A percentile compares a stretch with the other conserved stretches of the same genome.
phyloP scores from a whole-genome alignment of 2,113 vertebrate species.

The Erythrocercus mccallii region DNA sequence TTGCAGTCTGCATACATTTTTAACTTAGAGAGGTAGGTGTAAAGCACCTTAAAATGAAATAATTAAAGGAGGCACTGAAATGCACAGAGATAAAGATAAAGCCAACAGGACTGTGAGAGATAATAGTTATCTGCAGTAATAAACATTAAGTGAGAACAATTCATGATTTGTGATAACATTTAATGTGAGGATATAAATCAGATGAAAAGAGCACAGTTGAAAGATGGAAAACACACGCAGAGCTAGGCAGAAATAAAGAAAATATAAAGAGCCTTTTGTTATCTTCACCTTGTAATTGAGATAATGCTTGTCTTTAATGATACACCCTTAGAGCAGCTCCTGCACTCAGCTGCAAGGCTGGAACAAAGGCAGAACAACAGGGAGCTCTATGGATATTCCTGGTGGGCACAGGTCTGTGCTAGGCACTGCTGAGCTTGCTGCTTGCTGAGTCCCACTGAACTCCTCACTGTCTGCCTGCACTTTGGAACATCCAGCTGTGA shows the following conservation, averaged over 20 bases:
- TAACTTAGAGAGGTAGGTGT: background rate
- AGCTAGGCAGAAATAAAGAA: conserved; percentile 7
- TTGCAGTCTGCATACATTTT: background rate
- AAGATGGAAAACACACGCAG: background rate
- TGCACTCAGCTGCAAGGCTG: background rate
- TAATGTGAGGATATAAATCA: conserved; percentile 62
- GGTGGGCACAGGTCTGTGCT: background rate
- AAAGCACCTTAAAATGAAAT: conserved; percentile 57
- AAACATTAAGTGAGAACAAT: conserved; percentile 64
- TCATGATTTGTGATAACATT: conserved; percentile 62
- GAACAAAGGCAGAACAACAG: background rate
- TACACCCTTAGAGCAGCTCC: background rate
- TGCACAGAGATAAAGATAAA: conserved; percentile 49
- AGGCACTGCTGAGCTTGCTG: background rate
- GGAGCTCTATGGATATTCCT: background rate
- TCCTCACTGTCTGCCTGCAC: background rate
- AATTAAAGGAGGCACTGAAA: conserved; percentile 59
- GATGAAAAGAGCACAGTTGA: conserved; percentile 17
- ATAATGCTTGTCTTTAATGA: conserved; percentile 28
- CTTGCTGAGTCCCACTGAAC: background rate
- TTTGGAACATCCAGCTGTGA: background rate
- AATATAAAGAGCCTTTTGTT: conserved; percentile 23
- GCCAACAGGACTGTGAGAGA: conserved; percentile 39
- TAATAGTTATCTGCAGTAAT: conserved; percentile 65
- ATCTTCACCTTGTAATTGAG: conserved; percentile 53